Evolutionary conservation across 2,113 vertebrate species (phyloP).

Genomic region (Ammodytes dubius): DNA sequence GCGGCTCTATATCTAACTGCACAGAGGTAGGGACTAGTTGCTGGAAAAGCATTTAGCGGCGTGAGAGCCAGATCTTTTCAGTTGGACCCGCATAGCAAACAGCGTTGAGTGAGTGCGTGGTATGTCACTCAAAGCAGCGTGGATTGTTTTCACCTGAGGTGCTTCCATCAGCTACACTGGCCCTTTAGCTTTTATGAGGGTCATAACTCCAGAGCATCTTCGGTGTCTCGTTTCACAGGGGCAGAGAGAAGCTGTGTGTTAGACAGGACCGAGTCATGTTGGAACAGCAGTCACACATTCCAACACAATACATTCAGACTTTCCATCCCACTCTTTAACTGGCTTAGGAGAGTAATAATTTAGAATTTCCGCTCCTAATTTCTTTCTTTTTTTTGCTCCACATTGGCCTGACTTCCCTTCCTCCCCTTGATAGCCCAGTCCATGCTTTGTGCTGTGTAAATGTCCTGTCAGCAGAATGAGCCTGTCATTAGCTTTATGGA

Average conservation of each 20-base stretch:
- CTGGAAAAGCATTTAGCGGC: too few relatives aligned
- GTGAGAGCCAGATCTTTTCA: background rate
- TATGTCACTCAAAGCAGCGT: conserved; percentile 13
- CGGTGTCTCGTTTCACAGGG: conserved; percentile 23
- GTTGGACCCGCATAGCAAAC: background rate
- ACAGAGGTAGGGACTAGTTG: too few relatives aligned
- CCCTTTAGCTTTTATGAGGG: conserved; percentile 41
- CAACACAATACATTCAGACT: conserved; percentile 30
- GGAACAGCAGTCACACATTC: conserved; percentile 37
- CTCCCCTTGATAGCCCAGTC: background rate
- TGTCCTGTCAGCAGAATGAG: conserved; percentile 27
- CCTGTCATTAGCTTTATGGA: conserved; percentile 34
- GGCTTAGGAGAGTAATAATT: conserved; percentile 40
- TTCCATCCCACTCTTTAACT: conserved; percentile 33
- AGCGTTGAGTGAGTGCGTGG: background rate
- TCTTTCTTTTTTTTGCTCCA: conserved; percentile 17
- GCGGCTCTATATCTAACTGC: too few relatives aligned
- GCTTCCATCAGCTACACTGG: conserved; percentile 31
- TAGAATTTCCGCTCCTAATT: conserved; percentile 50
- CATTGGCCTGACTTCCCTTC: conserved; percentile 6
- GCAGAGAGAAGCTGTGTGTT: conserved; percentile 5
- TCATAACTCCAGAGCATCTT: conserved; percentile 27
- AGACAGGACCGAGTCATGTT: conserved; percentile 22
- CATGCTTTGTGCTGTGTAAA: conserved; percentile 24
- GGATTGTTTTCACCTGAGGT: background rate